Conservation (phyloP, 2,888 invertebrate genomes). For the Lordiphosa fenestrarum region DNA sequence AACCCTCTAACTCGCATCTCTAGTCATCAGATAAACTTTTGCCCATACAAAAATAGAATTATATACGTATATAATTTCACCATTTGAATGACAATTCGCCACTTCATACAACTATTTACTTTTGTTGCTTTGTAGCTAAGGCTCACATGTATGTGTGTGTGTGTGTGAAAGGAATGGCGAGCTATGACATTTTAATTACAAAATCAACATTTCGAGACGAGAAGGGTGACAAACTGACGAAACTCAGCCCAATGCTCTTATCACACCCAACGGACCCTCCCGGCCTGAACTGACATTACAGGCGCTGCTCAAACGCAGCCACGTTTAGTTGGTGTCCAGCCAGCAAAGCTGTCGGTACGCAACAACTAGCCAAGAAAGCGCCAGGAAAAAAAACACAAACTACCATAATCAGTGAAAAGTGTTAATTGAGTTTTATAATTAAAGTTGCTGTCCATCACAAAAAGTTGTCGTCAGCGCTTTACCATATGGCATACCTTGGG, state of each 20-base stretch:
- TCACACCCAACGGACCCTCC: conserved; percentile 24
- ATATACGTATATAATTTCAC: conserved; percentile 13
- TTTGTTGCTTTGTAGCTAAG: conserved; percentile 5
- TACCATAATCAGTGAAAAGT: conserved; percentile 22
- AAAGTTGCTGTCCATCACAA: conserved; percentile 10
- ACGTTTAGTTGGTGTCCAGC: conserved; percentile 58
- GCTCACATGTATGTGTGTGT: neutral
- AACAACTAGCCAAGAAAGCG: conserved; percentile 6
- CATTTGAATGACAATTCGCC: conserved; percentile 12
- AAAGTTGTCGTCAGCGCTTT: conserved; percentile 8
- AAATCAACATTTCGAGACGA: conserved; percentile 11
- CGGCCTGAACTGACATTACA: conserved; percentile 21
- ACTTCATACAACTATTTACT: conserved; percentile 18
- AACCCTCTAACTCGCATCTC: no score
- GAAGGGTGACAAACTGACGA: conserved; percentile 32
- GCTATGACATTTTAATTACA: conserved; percentile 10
- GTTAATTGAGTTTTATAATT: conserved; percentile 37
- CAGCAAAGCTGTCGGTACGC: conserved; percentile 62
- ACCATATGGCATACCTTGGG: conserved; percentile 44
- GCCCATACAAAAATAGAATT: conserved; percentile 1
- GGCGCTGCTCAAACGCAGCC: conserved; percentile 26
- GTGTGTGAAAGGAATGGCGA: conserved; percentile 1
- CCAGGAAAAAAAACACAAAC: conserved; percentile 1
- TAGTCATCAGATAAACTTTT: neutral
- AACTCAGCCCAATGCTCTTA: conserved; percentile 30